A percentile compares a stretch with the other conserved stretches of the same genome.
Evolutionary conservation across 2,113 vertebrate species (phyloP).

Genomic region (Otolemur garnettii): DNA sequence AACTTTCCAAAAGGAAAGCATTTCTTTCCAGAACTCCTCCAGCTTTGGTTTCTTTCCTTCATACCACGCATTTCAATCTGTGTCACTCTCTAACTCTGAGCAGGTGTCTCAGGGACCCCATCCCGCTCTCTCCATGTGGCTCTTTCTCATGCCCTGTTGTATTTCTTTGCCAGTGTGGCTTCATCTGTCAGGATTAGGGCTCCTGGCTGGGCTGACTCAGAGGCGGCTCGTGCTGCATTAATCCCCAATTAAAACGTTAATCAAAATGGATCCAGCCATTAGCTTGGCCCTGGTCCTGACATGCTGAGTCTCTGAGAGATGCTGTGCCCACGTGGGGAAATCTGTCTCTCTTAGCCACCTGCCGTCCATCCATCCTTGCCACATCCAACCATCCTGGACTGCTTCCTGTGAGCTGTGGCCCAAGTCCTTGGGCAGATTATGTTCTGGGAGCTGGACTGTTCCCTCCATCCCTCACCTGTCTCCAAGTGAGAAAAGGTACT

Average conservation of each 20-base stretch:
- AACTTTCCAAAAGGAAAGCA: constrained; percentile 24
- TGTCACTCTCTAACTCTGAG: fast-evolving
- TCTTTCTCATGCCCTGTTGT: not conserved
- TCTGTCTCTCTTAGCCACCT: not conserved
- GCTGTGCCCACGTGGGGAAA: not conserved
- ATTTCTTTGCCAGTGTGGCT: not conserved
- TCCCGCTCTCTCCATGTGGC: not conserved
- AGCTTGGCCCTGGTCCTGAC: constrained; percentile 37
- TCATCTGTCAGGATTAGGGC: constrained; percentile 14
- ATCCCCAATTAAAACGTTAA: constrained; percentile 56
- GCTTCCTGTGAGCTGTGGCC: not conserved
- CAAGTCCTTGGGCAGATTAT: not conserved
- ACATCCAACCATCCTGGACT: not conserved
- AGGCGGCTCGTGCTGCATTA: not conserved
- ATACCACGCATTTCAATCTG: not conserved
- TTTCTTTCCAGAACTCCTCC: not conserved
- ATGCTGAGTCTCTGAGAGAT: not conserved
- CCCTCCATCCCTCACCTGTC: not conserved
- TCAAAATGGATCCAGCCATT: constrained; percentile 36
- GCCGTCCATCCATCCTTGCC: not conserved
- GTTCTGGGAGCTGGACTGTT: not conserved
- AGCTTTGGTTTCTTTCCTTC: not conserved
- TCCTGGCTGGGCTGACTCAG: constrained; percentile 45
- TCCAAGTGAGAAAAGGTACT: not conserved
- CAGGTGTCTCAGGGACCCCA: not conserved